phyloP scores from a whole-genome alignment of 37 sponge, comb jelly and placozoan genomes.

The Chondrilla cf. caribensis region DNA sequence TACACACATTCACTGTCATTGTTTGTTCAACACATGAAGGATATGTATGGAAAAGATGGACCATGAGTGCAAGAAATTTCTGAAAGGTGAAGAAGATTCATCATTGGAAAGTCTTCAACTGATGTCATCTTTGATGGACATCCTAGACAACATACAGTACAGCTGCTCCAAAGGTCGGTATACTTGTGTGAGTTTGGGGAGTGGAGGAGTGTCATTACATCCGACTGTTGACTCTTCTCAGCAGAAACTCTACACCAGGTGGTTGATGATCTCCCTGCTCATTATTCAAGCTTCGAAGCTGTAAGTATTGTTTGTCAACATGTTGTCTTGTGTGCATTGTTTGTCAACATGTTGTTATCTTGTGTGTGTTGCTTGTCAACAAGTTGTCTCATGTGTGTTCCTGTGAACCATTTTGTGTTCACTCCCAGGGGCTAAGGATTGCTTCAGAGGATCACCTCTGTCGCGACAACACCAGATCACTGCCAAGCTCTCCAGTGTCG shows the following conservation, averaged over 20 bases:
- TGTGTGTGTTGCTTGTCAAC: not conserved
- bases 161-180: not conserved
- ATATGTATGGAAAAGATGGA: conserved; percentile 11
- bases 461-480: not conserved
- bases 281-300: conserved; percentile 16
- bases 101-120: not conserved
- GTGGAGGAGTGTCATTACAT: not conserved
- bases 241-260: not conserved
- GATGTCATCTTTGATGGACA: not conserved
- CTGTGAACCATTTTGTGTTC: no score
- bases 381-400: not conserved
- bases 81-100: not conserved
- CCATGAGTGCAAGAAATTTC: not conserved
- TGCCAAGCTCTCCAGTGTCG: conserved; percentile 8
- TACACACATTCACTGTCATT: no score
- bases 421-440: not conserved
- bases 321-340: not conserved
- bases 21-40: no score
- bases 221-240: not conserved
- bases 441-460: not conserved
- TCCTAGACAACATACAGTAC: conserved; percentile 16
- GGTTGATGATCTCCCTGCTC: not conserved
- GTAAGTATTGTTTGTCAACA: not conserved
- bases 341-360: no score
- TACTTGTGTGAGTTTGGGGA: not conserved